Base-by-base conservation (phyloP, 2,888 invertebrate species). In the Aporophyla lueneburgensis region DNA sequence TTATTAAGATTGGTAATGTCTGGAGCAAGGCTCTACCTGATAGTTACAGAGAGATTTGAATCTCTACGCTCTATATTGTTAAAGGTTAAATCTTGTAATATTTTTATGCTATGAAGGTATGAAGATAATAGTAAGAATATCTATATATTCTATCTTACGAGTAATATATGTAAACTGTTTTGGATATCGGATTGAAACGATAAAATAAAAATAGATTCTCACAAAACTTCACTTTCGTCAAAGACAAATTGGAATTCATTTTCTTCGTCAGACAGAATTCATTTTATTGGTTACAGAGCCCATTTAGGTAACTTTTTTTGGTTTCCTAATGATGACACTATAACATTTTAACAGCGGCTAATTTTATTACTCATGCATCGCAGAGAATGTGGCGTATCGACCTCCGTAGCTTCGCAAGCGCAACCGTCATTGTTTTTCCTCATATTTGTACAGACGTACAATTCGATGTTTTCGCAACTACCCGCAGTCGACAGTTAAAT, bases 361-460 rank as follows among this genome's bases (percentile, higher is more conserved):
- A 59, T 65, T 14, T 33, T 54, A 46, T 70, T 73, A 66, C 75
- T 79, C 59, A 71, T 73, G 59, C 72, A 65, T 67, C 24, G 24
- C 67, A 56, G 72, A 68, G 80, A 83, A 80, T 80, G 83, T 68
- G 61, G 73, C 63, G 16, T 71, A 70, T 51, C 68, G 66, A 71
- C 80, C 76, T 71, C 75, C 67, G 56, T 58, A 69, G 56, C 76
- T 33, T 33, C 71, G 77, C 61, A 77, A 77, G 69, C 61, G 59
- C 67, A 53, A 49, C 14, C 24, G 58, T 66, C 63, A 72, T 76
- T 84, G 71, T 76, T 83, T 76, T 84, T 84, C 76, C 77, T 80
- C 71, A 66, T 65, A 68, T 27, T 24, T 58, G 67, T 59, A 80
- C 63, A 69, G 27, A 49, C 58, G 40, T 43, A 54, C 10, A 76